Evolutionary conservation across 2,888 invertebrate genomes (phyloP).

Genomic region (Oxyscelio sp.): DNA sequence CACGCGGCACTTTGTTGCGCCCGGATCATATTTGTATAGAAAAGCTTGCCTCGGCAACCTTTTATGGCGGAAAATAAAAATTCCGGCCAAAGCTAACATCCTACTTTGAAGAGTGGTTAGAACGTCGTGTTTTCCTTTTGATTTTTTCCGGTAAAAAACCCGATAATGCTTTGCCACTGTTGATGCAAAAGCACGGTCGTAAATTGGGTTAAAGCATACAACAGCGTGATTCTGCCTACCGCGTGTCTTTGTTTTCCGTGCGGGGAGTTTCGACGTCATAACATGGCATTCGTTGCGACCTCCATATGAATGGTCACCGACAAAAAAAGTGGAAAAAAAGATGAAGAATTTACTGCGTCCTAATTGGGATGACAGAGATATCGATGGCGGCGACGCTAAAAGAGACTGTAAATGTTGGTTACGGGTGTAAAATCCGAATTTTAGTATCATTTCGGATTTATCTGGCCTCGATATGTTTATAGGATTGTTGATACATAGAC

Average conservation of each 20-base stretch:
- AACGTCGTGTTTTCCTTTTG: conserved; percentile 15
- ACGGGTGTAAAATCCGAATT: conserved; percentile 87
- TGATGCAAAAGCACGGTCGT: conserved; percentile 43
- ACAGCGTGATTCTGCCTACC: conserved; percentile 23
- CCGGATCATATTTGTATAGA: too few species aligned
- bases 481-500: conserved; percentile 78
- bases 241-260: conserved; percentile 56
- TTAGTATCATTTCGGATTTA: conserved; percentile 86
- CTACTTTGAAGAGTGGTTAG: not conserved
- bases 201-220: conserved; percentile 43
- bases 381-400: conserved; percentile 86
- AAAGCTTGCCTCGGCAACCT: too few species aligned
- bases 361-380: conserved; percentile 88
- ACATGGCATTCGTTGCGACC: conserved; percentile 44
- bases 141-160: conserved; percentile 28
- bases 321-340: conserved; percentile 66
- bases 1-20: too few species aligned
- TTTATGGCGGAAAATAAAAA: conserved; percentile 44
- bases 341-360: conserved; percentile 84
- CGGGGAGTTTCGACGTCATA: conserved; percentile 45
- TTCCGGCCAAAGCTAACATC: conserved; percentile 34
- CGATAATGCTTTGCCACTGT: conserved; percentile 47
- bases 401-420: conserved; percentile 84
- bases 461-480: conserved; percentile 83
- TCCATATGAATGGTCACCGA: conserved; percentile 32